Conservation (phyloP, 2,797 vertebrate genomes). For the Limosa lapponica region DNA sequence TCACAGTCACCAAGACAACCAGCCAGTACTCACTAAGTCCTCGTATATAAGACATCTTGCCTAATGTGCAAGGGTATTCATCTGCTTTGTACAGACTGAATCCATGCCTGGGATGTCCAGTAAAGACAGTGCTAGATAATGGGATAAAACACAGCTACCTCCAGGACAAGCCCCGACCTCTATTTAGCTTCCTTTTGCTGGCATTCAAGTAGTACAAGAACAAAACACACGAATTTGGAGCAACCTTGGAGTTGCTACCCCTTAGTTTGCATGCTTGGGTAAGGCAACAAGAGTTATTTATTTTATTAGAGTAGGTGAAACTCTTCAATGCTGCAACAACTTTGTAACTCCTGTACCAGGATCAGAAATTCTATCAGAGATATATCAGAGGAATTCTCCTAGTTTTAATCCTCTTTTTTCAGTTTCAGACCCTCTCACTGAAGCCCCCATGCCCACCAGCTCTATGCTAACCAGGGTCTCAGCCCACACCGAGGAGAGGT, state of each 20-base stretch:
- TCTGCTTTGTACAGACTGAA: fast-evolving
- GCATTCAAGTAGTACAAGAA: not conserved
- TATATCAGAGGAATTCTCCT: not conserved
- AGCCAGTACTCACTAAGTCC: not conserved
- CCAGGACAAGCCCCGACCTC: not conserved
- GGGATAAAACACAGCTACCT: not conserved
- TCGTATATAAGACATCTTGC: not conserved
- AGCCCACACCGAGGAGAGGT: not conserved
- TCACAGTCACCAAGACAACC: not conserved
- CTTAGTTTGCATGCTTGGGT: not conserved
- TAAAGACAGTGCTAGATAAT: not conserved
- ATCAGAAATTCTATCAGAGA: not conserved
- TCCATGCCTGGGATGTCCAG: not conserved
- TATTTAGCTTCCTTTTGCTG: not conserved
- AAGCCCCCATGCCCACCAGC: not conserved
- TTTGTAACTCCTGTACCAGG: not conserved
- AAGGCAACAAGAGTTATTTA: not conserved
- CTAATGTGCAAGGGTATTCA: not conserved
- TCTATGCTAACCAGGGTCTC: not conserved
- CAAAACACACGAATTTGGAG: not conserved
- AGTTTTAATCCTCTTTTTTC: not conserved
- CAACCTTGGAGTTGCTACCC: not conserved
- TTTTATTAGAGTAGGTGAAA: not conserved
- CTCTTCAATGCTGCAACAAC: not conserved
- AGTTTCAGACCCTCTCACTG: not conserved